phyloP scores from a whole-genome alignment of 2,797 vertebrate species.

The Manis crassicaudata region DNA sequence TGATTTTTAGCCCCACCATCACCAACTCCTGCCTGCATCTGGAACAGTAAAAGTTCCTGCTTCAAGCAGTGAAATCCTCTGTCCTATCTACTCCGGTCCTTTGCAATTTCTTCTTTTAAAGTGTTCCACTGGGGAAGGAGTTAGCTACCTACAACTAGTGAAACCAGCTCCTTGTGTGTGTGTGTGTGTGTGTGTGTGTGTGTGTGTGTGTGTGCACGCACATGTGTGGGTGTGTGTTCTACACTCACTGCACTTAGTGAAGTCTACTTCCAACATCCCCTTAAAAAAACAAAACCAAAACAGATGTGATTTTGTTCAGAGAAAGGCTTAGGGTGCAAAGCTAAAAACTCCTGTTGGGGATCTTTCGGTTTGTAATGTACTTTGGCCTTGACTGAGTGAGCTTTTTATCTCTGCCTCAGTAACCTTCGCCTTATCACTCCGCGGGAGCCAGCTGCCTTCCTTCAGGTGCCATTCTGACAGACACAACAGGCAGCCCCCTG shows the following conservation, averaged over 20 bases:
- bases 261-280: neutral
- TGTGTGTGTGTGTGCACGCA: neutral
- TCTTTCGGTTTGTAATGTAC: constrained; percentile 4
- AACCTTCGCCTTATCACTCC: constrained; percentile 64
- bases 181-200: neutral
- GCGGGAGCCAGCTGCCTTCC: constrained; percentile 64
- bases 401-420: constrained; percentile 66
- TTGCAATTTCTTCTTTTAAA: neutral
- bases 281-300: constrained; percentile 18
- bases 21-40: rapidly evolving
- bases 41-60: neutral
- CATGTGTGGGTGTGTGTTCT: neutral
- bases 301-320: constrained; percentile 57
- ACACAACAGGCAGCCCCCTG: constrained; percentile 22
- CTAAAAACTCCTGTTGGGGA: constrained; percentile 28
- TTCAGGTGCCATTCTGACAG: constrained; percentile 69
- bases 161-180: neutral
- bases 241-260: neutral
- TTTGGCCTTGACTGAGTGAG: constrained; percentile 33
- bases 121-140: neutral
- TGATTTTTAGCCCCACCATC: neutral
- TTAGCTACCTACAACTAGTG: neutral
- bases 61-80: neutral
- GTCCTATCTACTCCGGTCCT: neutral
- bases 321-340: neutral